phyloP scores from a whole-genome alignment of 2,113 vertebrate species.

The Tetraodon nigroviridis region DNA sequence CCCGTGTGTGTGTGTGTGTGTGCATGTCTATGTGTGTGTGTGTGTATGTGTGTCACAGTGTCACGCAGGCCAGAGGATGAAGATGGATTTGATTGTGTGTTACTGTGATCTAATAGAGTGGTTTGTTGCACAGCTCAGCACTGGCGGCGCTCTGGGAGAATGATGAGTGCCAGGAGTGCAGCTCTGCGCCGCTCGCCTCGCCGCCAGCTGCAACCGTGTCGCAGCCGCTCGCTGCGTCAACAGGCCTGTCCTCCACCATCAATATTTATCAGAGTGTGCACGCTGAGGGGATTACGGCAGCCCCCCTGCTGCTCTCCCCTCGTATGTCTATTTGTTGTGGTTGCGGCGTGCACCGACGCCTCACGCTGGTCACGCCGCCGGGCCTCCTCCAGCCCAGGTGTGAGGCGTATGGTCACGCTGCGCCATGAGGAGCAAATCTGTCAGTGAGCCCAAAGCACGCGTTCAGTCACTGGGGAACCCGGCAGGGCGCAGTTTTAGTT shows the following conservation, averaged over 20 bases:
- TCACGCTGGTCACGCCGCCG: slow-evolving; percentile 1
- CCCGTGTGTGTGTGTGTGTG: not conserved
- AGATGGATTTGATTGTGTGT: slow-evolving; percentile 39
- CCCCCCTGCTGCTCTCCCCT: slow-evolving; percentile 13
- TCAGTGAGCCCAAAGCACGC: slow-evolving; percentile 3
- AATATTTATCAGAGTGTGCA: slow-evolving; percentile 56
- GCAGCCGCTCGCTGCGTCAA: slow-evolving; percentile 52
- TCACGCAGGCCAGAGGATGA: slow-evolving; percentile 12
- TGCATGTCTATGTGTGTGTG: not conserved
- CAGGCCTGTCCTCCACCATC: slow-evolving; percentile 46
- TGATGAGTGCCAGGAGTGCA: slow-evolving; percentile 36
- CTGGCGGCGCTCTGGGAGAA: slow-evolving; percentile 30
- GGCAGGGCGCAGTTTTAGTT: too few species aligned
- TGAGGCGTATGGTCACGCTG: too few species aligned
- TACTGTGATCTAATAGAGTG: slow-evolving; percentile 28
- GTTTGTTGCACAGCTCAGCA: slow-evolving; percentile 51
- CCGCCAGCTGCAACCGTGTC: slow-evolving; percentile 46
- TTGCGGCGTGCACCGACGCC: slow-evolving; percentile 14
- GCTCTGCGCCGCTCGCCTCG: slow-evolving; percentile 15
- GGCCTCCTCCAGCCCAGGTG: too few species aligned
- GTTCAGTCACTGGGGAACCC: not conserved
- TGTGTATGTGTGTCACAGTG: not conserved
- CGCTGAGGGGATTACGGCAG: slow-evolving; percentile 20
- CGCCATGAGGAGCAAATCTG: not conserved
- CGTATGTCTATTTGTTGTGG: slow-evolving; percentile 24